Evolutionary conservation across 2,113 vertebrate genomes (phyloP).

Genomic region (Dipodomys ordii): DNA sequence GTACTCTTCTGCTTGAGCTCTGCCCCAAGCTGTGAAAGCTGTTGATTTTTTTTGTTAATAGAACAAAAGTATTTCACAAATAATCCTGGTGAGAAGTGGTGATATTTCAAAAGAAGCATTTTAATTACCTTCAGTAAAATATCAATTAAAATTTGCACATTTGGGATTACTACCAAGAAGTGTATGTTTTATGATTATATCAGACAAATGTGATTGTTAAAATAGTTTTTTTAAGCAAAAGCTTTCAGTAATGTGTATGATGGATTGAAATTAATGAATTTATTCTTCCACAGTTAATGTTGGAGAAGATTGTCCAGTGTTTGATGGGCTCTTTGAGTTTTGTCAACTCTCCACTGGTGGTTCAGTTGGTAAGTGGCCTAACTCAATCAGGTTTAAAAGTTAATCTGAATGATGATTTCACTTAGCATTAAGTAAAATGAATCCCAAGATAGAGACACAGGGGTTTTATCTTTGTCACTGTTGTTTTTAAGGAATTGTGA

Average conservation of each 20-base stretch:
- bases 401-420: neutral
- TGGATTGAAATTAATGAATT: constrained; percentile 47
- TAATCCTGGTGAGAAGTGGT: neutral
- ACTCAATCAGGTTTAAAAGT: neutral
- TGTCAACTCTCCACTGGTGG: constrained; percentile 92
- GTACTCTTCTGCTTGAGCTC: no score
- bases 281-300: constrained; percentile 88
- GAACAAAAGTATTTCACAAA: neutral
- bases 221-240: constrained; percentile 48
- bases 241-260: constrained; percentile 1
- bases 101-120: neutral
- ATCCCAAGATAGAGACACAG: no score
- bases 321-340: constrained; percentile 92
- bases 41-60: constrained; percentile 4
- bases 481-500: no score
- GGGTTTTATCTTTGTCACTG: no score
- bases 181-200: neutral
- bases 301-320: constrained; percentile 92
- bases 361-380: constrained; percentile 89
- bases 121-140: constrained; percentile 45
- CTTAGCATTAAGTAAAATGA: no score
- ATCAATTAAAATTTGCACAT: neutral
- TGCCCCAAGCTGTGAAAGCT: no score
- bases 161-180: neutral
- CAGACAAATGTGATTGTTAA: neutral